Evolutionary conservation across 2,888 invertebrate genomes (phyloP).

Genomic region (Leucania comma): DNA sequence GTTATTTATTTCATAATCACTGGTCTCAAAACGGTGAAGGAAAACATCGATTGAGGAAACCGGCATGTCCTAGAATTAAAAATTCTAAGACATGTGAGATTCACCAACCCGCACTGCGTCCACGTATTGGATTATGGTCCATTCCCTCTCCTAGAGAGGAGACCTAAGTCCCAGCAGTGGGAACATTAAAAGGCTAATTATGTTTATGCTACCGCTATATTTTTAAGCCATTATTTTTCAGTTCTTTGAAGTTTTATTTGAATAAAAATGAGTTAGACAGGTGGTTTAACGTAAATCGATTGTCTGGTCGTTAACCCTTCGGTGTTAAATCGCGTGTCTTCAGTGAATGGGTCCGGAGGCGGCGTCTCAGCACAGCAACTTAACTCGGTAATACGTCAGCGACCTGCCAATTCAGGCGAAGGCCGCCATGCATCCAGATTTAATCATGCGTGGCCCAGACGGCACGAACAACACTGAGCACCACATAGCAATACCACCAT

Average conservation of each 20-base stretch:
- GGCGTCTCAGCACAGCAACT: neutral
- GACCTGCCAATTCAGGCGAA: slow-evolving; percentile 63
- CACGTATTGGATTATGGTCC: too few relatives aligned
- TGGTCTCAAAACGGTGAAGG: too few relatives aligned
- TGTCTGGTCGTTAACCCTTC: slow-evolving; percentile 34
- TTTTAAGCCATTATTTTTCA: neutral
- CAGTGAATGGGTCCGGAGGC: neutral
- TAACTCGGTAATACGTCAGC: slow-evolving; percentile 33
- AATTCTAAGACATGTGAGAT: too few relatives aligned
- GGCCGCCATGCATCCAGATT: slow-evolving; percentile 62
- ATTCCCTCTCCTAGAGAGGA: too few relatives aligned
- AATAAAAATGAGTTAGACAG: slow-evolving; percentile 9
- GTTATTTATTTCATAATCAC: too few relatives aligned
- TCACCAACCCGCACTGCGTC: too few relatives aligned
- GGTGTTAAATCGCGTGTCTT: slow-evolving; percentile 20
- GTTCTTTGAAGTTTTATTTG: slow-evolving; percentile 1
- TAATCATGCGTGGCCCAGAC: slow-evolving; percentile 57
- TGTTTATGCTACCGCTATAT: too few relatives aligned
- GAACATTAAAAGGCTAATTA: too few relatives aligned
- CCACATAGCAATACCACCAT: slow-evolving; percentile 25
- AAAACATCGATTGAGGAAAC: too few relatives aligned
- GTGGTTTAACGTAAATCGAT: slow-evolving; percentile 15
- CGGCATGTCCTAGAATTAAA: too few relatives aligned
- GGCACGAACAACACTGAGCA: slow-evolving; percentile 14
- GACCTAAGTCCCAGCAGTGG: too few relatives aligned